Evolutionary conservation across 2,888 invertebrate species (phyloP).

Genomic region (Drosophila cognata): DNA sequence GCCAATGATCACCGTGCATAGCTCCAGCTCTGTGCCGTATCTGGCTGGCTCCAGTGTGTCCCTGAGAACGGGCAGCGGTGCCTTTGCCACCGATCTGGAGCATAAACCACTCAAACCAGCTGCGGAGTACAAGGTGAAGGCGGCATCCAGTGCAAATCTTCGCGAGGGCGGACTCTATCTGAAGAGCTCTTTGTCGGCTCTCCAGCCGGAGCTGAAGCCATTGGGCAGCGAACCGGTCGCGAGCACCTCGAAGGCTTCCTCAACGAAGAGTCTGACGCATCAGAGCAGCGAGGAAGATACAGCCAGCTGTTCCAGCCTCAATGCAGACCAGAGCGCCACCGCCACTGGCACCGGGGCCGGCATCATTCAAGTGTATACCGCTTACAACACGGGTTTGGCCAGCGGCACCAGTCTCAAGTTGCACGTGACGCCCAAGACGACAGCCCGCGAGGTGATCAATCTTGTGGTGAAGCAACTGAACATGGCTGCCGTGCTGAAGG

Average conservation of each 20-base stretch:
- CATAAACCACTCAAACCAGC: conserved; percentile 68
- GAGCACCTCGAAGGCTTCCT: conserved; percentile 72
- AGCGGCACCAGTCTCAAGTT: conserved; percentile 96
- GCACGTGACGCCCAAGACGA: conserved; percentile 96
- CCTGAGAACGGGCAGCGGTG: conserved; percentile 57
- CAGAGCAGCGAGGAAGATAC: conserved; percentile 82
- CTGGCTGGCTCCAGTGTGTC: conserved; percentile 83
- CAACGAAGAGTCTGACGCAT: conserved; percentile 73
- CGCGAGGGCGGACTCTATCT: conserved; percentile 84
- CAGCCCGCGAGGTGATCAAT: conserved; percentile 97
- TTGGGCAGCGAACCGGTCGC: conserved; percentile 58
- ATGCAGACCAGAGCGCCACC: conserved; percentile 52
- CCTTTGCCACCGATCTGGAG: conserved; percentile 66
- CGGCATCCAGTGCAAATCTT: conserved; percentile 83
- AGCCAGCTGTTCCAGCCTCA: conserved; percentile 74
- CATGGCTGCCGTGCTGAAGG: conserved; percentile 95
- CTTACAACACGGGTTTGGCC: conserved; percentile 97
- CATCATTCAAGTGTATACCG: conserved; percentile 94
- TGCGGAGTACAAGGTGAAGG: conserved; percentile 54
- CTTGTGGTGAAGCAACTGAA: conserved; percentile 98
- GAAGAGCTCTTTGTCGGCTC: conserved; percentile 86
- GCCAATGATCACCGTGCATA: conserved; percentile 75
- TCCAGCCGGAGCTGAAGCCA: conserved; percentile 86
- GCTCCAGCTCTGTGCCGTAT: conserved; percentile 88
- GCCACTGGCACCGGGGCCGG: conserved; percentile 80